Base-by-base conservation (phyloP, 2,113 vertebrate species). In the Gila orcuttii region DNA sequence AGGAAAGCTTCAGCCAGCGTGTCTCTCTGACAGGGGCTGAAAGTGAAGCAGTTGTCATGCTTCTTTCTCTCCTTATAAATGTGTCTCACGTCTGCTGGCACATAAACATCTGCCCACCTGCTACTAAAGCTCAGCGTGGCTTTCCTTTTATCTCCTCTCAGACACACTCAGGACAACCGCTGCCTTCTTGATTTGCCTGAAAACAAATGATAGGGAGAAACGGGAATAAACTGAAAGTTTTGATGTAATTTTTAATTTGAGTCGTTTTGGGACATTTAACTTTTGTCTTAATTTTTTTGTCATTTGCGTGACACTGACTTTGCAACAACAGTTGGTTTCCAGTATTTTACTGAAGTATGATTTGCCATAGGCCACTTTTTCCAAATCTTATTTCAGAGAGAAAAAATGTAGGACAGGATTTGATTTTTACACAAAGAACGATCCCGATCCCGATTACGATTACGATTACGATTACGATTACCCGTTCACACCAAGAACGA, bases 11-110 rank as follows among this genome's bases (percentile, higher is more conserved):
- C 31, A 2, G 47, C 28, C 17, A 6, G 6, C 3, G 10, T 57
- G 28, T 23, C 4, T 79, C 31, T 60, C 2, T 59, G 31, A 75
- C 73, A 8, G 42, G 36, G 4, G 10, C 21, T n/a, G 36, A 42
- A 12, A 42, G 75, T 13, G 2, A 78, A 78, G 52, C 50, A 45
- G 59, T 62, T 64, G 78, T 62, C 57, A 9, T 47, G 23, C 60
- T 47, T 81, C 9, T 28, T 64, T 66, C n/a, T 66, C 13, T 31
- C 12, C 3, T 66, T 81, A 66, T 50, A 81, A 81, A 81, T 66
- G 79, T 21, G 59, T 66, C 42, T 66, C 42, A 64, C 39, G 39
- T 81, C 79, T 66, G 4, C 11, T 3, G 60, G 25, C 25, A 21
- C 33, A 25, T 73, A 39, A 59, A 73, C 81, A 57, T 73, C 21